Evolutionary conservation across 2,113 vertebrate genomes (phyloP), one percentile per base, ranked within the genome.

Genomic region (Varanus salvator): DNA sequence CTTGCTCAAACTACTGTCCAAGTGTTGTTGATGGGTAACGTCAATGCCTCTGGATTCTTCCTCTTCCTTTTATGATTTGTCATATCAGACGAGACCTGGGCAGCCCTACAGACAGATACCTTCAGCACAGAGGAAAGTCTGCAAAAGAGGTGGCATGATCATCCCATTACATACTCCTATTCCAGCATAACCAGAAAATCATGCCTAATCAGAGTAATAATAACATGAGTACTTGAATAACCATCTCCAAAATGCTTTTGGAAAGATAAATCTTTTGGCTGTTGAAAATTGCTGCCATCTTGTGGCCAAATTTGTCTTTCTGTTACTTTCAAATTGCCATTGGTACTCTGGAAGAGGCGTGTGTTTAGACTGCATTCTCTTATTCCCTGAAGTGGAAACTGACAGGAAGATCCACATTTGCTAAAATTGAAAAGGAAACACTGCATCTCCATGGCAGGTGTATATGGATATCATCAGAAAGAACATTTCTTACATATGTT

Each of bases 271-370:
- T 64, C 17, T n/a, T 57, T 64, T 54, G 52, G n/a, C 64, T 57
- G 57, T n/a, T 82, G 57, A 64, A 82, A 64, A 82, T 82, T 82
- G 81, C 81, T 66, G 38, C 81, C 81, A 83, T 83, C 81, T 83
- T 66, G 81, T 83, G 81, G 57, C 60, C 11, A 21, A 25, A 60
- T 8, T 82, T 83, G 57, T 38, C n/a, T 64, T 82, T 64, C 19
- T 38, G 80, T 34, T 60, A 31, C 11, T 17, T 38, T 25, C 2
- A 34, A 21, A 82, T 64, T 38, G 60, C 81, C 38, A 66, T 64
- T 60, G 34, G 6, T 83, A 83, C 34, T 83, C 34, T 4, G 44
- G 21, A 66, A 64, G 5, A 31, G 54, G 19, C 19, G 34, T 8
- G 31, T 82, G n/a, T 60, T 81, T 60, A 34, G n/a, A 64, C 6